Percentiles rank a stretch among this genome's conserved stretches.
Evolutionary conservation across 2,797 vertebrate genomes (phyloP).

Genomic region (Graptemys geographica): DNA sequence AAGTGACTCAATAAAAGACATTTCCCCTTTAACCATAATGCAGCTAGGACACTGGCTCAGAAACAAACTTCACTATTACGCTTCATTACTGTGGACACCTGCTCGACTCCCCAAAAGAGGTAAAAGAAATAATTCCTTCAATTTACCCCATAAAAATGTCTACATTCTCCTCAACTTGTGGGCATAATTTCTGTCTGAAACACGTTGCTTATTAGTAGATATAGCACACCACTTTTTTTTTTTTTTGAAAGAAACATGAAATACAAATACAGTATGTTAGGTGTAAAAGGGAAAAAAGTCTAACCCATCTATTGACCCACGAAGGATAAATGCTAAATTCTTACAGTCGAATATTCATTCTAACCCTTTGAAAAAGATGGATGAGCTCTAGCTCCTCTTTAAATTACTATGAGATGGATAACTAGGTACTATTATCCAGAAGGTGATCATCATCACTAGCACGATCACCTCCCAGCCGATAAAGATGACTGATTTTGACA

Average conservation of each 20-base stretch:
- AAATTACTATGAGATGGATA: constrained; percentile 76
- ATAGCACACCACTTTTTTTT: constrained; percentile 38
- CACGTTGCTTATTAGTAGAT: constrained; percentile 58
- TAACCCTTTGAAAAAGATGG: constrained; percentile 74
- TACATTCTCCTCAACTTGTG: constrained; percentile 38
- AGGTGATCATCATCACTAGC: constrained; percentile 69
- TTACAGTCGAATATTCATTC: constrained; percentile 75
- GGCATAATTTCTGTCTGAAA: constrained; percentile 64
- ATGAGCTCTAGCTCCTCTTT: constrained; percentile 72
- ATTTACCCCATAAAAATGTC: constrained; percentile 25
- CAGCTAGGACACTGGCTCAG: not conserved
- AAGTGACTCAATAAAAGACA: not conserved
- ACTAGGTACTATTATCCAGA: constrained; percentile 63
- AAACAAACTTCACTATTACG: not conserved
- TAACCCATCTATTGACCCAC: constrained; percentile 80
- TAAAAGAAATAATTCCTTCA: constrained; percentile 22
- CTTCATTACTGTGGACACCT: not conserved
- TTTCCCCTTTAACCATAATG: not conserved
- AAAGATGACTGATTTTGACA: constrained; percentile 65
- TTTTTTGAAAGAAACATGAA: constrained; percentile 50
- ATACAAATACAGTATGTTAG: constrained; percentile 57
- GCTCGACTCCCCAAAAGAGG: not conserved
- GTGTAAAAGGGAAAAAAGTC: constrained; percentile 65
- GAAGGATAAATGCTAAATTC: constrained; percentile 84
- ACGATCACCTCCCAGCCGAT: constrained; percentile 60